Base-by-base conservation (phyloP, 2,888 invertebrate genomes). In the Oxystoma pomonae region DNA sequence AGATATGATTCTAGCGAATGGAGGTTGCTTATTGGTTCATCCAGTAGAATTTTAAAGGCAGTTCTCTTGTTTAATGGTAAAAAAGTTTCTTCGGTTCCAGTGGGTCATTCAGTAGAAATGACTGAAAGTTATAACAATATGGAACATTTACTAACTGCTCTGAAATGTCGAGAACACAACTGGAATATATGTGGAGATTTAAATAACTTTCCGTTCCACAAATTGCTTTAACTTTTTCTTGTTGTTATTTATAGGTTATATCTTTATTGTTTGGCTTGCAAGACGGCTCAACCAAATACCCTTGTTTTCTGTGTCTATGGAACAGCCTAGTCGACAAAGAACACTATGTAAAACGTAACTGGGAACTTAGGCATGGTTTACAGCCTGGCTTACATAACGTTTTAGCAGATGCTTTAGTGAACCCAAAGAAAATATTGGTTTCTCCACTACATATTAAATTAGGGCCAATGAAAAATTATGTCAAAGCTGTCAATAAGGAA, bases 211-310 rank as follows among this genome's bases (percentile, higher is more conserved):
- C n/a, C n/a, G n/a, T n/a, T n/a, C n/a, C n/a, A n/a, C n/a, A n/a
- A n/a, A n/a, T n/a, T n/a, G n/a, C n/a, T n/a, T n/a, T n/a, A n/a
- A n/a, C n/a, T n/a, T n/a, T n/a, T n/a, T n/a, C n/a, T n/a, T n/a
- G n/a, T n/a, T n/a, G n/a, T n/a, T n/a, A n/a, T 58, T 58, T 50
- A 19, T 20, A 50, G 58, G 22, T 58, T 35, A 58, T 58, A 58
- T 58, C 58, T 58, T 49, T 58, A 58, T 58, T 58, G 58, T 49
- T 58, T 58, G 35, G 58, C 17, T 35, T 58, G 17, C 49, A 22
- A 58, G 49, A 17, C 1, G 58, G 58, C 51, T 58, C 49, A n/a
- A 58, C 2, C 35, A 35, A 35, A 35, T 35, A 35, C 35, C 35
- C 35, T 35, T 35, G 12, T 35, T 3, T 35, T 35, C 19, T 58